These are phyloP conservation scores for Belgica antarctica DNA, from an alignment of 2,888 invertebrate genomes.

Conservation along the genomic window DNA sequence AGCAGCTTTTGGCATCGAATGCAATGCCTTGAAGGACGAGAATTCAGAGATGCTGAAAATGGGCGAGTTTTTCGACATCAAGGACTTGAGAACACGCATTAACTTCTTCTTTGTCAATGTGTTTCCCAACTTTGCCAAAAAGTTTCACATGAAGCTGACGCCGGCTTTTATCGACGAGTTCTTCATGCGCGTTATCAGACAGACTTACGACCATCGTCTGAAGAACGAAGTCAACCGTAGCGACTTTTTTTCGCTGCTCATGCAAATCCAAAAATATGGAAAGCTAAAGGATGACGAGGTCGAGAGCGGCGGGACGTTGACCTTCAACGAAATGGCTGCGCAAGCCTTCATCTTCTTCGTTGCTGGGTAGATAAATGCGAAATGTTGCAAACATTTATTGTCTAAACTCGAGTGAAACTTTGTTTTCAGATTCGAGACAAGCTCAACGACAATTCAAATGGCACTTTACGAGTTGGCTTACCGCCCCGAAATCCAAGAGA, in stretches of 20 bases:
- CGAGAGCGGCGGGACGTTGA: slow-evolving; percentile 12
- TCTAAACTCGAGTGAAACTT: background rate
- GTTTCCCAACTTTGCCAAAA: background rate
- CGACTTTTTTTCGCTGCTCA: slow-evolving; percentile 40
- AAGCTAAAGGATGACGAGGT: slow-evolving; percentile 50
- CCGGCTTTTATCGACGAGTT: slow-evolving; percentile 23
- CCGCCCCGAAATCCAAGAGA: slow-evolving; percentile 39
- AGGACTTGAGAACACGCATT: too few species aligned
- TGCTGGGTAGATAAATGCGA: background rate
- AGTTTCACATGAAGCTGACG: background rate
- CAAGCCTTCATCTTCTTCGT: slow-evolving; percentile 42
- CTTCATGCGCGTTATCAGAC: slow-evolving; percentile 29
- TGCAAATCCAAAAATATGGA: slow-evolving; percentile 55
- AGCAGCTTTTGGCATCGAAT: slow-evolving; percentile 26
- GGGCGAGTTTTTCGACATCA: slow-evolving; percentile 23
- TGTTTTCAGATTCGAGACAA: slow-evolving; percentile 62
- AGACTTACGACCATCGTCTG: slow-evolving; percentile 26
- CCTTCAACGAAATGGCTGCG: slow-evolving; percentile 38
- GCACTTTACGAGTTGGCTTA: slow-evolving; percentile 41
- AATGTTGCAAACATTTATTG: background rate
- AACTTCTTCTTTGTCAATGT: slow-evolving; percentile 19
- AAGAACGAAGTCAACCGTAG: slow-evolving; percentile 30
- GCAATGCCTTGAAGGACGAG: slow-evolving; percentile 37
- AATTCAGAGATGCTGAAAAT: slow-evolving; percentile 39
- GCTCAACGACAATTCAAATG: slow-evolving; percentile 58